Percentiles rank a stretch among this genome's conserved stretches.
Evolutionary conservation across 2,888 invertebrate species (phyloP).

Genomic region (Catocala fraxini): DNA sequence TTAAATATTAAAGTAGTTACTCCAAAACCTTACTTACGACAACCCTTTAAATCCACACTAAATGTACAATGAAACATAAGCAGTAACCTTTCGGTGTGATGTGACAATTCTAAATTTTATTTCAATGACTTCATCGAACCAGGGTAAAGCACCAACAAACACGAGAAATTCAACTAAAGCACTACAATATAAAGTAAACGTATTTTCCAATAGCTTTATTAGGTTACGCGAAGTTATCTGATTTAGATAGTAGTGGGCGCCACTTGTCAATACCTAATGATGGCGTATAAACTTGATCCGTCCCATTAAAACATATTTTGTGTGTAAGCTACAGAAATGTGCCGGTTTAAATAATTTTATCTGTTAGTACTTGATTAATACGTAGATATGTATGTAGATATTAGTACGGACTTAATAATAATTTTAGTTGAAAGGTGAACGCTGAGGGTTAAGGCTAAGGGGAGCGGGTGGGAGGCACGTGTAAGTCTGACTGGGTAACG

Average conservation of each 20-base stretch:
- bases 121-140: constrained; percentile 15
- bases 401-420: constrained; percentile 17
- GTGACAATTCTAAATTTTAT: constrained; percentile 8
- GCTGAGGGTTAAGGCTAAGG: background rate
- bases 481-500: constrained; percentile 6
- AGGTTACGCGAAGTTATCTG: constrained; percentile 1
- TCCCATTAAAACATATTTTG: constrained; percentile 33
- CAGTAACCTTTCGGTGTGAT: background rate
- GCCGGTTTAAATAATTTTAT: background rate
- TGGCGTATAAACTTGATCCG: constrained; percentile 42
- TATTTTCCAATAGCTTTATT: background rate
- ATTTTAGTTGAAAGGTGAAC: constrained; percentile 14
- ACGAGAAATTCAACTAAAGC: constrained; percentile 2
- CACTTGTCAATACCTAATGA: constrained; percentile 42
- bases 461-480: constrained; percentile 16
- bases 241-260: constrained; percentile 41
- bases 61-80: background rate
- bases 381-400: constrained; percentile 8
- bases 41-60: background rate
- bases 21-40: too few relatives aligned
- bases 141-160: constrained; percentile 17
- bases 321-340: constrained; percentile 8
- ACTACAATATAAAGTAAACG: constrained; percentile 3
- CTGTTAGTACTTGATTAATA: constrained; percentile 10
- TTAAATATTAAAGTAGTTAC: too few relatives aligned